Evolutionary conservation across 53 echinoderm and acorn worm species (phyloP), one percentile per base, ranked within the genome.

Genomic region (Henricia sp.): DNA sequence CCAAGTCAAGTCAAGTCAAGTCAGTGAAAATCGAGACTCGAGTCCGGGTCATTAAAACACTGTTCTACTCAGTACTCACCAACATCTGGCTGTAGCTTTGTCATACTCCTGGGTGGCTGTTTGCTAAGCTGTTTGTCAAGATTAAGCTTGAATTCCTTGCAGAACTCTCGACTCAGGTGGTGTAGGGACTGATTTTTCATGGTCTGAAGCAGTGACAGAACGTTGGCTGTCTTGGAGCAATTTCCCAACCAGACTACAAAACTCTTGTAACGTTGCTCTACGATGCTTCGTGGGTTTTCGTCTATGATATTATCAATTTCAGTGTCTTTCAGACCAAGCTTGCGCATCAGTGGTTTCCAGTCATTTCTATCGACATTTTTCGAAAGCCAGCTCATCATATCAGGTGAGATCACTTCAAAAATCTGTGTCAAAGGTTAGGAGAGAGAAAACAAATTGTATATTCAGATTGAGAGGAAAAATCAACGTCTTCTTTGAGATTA

Each of bases 281-380:
- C n/a, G 39, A 70, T 24, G 23, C n/a, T 10, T 8, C 1, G 0
- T 17, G 19, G 1, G 38, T n/a, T n/a, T n/a, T 13, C 36, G 29
- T 38, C 4, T 3, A 34, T 2, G 1, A 70, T 43, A 9, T 41
- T 42, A 0, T 70, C 84, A 50, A 70, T 54, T 1, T 70, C 43
- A 6, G 0, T 9, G 37, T 84, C 71, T 6, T 1, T 3, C 3
- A 84, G 2, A 1, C 54, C 84, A n/a, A 70, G 42, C 59, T 84
- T 84, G 5, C 84, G 36, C 41, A 70, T 14, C 13, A 84, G 70
- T 12, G 68, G 84, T 30, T 84, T 84, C 55, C 56, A 84, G 19
- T 70, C 71, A 10, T 14, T 70, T 3, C 9, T 14, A 10, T 6
- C 28, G 3, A 84, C 11, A 46, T 69, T 84, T 20, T 84, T 71